phyloP scores from a whole-genome alignment of 2,888 invertebrate species.

The Theodoxus fluviatilis region DNA sequence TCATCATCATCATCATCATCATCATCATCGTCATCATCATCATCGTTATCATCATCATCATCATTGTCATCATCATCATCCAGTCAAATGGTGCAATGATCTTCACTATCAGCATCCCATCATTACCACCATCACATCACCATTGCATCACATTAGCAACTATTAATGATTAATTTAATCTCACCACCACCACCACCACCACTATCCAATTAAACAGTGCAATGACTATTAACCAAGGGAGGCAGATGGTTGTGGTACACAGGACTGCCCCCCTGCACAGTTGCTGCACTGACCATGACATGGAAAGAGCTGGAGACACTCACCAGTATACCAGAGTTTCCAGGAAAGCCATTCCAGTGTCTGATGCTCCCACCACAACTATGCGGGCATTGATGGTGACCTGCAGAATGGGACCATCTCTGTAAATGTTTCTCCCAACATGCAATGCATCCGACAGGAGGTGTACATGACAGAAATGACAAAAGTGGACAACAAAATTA shows the following conservation, averaged over 20 bases:
- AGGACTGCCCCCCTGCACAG: no score
- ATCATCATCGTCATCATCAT: constrained; percentile 27
- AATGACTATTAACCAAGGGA: no score
- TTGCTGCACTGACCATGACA: no score
- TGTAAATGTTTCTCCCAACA: background rate
- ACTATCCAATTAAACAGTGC: no score
- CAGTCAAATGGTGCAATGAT: no score
- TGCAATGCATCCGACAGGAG: background rate
- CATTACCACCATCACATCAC: no score
- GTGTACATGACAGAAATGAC: background rate
- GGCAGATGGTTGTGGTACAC: no score
- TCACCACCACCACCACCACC: no score
- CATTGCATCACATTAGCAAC: no score
- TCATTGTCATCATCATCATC: background rate
- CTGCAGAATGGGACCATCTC: constrained; percentile 37
- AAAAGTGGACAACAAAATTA: background rate
- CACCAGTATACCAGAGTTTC: constrained; percentile 64
- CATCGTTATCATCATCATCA: constrained; percentile 24
- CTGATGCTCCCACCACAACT: constrained; percentile 66
- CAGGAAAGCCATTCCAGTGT: constrained; percentile 61
- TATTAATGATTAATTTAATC: no score
- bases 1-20: constrained; percentile 27
- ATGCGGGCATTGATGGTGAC: constrained; percentile 65
- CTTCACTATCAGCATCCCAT: no score
- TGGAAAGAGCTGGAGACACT: constrained; percentile 24